These are phyloP conservation scores for Coracopsis vasa DNA, from an alignment of 2,113 vertebrate genomes.

Conservation along the genomic window DNA sequence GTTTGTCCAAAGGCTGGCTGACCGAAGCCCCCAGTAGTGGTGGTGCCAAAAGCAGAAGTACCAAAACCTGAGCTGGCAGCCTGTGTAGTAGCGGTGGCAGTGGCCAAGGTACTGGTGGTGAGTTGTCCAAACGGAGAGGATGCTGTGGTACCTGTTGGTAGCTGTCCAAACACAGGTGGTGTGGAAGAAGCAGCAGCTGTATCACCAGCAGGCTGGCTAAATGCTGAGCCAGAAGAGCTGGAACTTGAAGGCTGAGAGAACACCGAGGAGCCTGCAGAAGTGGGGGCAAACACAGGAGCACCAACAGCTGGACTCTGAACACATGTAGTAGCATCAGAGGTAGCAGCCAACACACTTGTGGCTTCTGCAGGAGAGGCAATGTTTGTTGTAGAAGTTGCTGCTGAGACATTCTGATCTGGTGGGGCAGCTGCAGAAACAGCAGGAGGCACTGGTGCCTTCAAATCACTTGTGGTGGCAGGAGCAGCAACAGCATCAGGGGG, in stretches of 20 bases:
- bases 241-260: constrained; percentile 56
- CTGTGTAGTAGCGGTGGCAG: background rate
- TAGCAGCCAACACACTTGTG: background rate
- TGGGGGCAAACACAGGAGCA: constrained; percentile 37
- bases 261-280: constrained; percentile 31
- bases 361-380: constrained; percentile 5
- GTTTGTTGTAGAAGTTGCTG: background rate
- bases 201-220: constrained; percentile 68
- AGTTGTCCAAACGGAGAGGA: constrained; percentile 68
- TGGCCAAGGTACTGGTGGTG: constrained; percentile 8
- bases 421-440: background rate
- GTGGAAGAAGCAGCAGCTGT: constrained; percentile 33
- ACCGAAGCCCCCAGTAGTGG: constrained; percentile 73
- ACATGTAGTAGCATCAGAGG: background rate
- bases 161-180: constrained; percentile 65
- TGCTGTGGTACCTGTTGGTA: constrained; percentile 40
- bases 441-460: background rate
- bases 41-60: constrained; percentile 67
- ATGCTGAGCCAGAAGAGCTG: constrained; percentile 63
- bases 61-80: constrained; percentile 72
- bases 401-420: background rate
- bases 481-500: background rate
- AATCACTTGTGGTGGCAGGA: background rate
- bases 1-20: constrained; percentile 84
- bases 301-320: constrained; percentile 17